phyloP scores from a whole-genome alignment of 2,797 vertebrate species.

The Austrolebias charrua region DNA sequence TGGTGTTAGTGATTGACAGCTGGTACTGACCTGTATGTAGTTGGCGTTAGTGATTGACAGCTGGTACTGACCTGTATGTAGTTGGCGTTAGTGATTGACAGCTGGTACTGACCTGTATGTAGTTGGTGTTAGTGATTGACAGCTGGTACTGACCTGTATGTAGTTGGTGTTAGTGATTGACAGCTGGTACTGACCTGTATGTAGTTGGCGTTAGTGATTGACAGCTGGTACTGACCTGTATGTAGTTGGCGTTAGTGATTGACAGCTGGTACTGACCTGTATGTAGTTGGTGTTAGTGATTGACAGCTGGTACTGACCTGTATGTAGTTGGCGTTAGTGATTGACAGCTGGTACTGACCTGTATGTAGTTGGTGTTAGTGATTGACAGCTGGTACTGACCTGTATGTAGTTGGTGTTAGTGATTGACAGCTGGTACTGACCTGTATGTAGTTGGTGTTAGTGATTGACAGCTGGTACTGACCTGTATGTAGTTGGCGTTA shows the following conservation, averaged over 20 bases:
- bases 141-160: conserved; percentile 84
- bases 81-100: too few relatives aligned
- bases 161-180: conserved; percentile 99
- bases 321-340: conserved; percentile 97
- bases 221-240: conserved; percentile 82
- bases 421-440: too few relatives aligned
- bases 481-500: conserved; percentile 96
- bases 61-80: conserved; percentile 88
- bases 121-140: not conserved
- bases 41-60: not conserved
- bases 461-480: conserved; percentile 67
- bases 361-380: too few relatives aligned
- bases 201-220: too few relatives aligned
- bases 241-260: conserved; percentile 98
- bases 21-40: too few relatives aligned
- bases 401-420: conserved; percentile 96
- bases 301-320: conserved; percentile 79
- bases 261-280: too few relatives aligned
- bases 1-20: too few relatives aligned
- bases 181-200: too few relatives aligned
- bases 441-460: too few relatives aligned
- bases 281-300: too few relatives aligned
- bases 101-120: too few relatives aligned
- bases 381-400: conserved; percentile 75
- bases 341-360: too few relatives aligned